Evolutionary conservation across 2,888 invertebrate species (phyloP).

Genomic region (Unio pictorum): DNA sequence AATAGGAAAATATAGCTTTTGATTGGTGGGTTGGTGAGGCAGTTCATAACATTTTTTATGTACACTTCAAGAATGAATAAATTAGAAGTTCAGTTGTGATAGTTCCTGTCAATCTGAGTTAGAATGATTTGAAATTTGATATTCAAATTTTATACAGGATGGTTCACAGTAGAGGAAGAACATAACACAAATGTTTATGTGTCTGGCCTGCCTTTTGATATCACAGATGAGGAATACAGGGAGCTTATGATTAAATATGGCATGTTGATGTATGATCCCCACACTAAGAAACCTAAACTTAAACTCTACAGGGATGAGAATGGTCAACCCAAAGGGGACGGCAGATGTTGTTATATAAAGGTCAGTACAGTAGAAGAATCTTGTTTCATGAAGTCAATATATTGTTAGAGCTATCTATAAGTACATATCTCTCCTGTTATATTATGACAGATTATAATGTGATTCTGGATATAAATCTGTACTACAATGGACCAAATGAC

Average conservation of each 20-base stretch:
- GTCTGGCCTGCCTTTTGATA: constrained; percentile 88
- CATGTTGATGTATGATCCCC: constrained; percentile 89
- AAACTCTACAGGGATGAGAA: constrained; percentile 93
- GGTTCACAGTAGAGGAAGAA: constrained; percentile 93
- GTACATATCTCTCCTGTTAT: too few species aligned
- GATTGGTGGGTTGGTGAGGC: too few species aligned
- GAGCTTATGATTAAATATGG: constrained; percentile 97
- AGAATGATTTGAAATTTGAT: neutral
- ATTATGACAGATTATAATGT: too few species aligned
- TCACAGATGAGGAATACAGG: constrained; percentile 87
- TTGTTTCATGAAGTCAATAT: too few species aligned
- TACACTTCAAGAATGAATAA: too few species aligned
- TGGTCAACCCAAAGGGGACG: constrained; percentile 92
- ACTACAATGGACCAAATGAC: too few species aligned
- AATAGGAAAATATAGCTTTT: too few species aligned
- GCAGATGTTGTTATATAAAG: constrained; percentile 95
- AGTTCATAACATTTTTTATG: too few species aligned
- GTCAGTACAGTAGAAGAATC: constrained; percentile 73
- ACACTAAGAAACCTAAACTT: constrained; percentile 84
- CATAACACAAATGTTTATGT: constrained; percentile 97
- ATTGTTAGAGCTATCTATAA: too few species aligned
- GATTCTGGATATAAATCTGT: too few species aligned
- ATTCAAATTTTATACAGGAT: constrained; percentile 75
- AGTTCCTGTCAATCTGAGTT: too few species aligned
- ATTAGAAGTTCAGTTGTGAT: too few species aligned